Evolutionary conservation across 2,888 invertebrate species (phyloP), one percentile per base, ranked within the genome.

Genomic region (Noctua janthe): DNA sequence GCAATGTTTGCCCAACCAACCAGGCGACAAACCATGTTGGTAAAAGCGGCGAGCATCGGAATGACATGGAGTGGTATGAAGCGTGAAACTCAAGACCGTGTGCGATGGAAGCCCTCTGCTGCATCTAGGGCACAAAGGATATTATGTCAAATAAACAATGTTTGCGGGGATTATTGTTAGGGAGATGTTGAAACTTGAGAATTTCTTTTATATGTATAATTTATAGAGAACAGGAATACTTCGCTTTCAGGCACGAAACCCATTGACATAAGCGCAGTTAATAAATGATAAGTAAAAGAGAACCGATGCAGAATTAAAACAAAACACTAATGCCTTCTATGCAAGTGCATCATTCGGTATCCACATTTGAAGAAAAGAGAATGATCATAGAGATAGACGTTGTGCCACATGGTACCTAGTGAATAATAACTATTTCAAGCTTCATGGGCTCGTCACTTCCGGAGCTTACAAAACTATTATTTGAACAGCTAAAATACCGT

Each of bases 391-490:
- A 29, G 29, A 29, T 29, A 29, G 15, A 62, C 29, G 29, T 62
- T 29, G 62, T 29, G 29, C 29, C 29, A 29, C 29, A 29, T 29
- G 29, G 29, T 29, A 29, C 29, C 29, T 29, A 29, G 29, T 29
- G 29, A 29, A 29, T 29, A 29, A 29, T 29, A 29, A 29, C 29
- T 23, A 47, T 17, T 62, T 29, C 20, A 29, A 59, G 59, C 64
- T 43, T 54, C 43, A 71, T 59, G 20, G 15, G 29, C 20, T 59
- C n/a, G 23, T 5, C 17, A 47, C 17, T 23, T 78, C 35, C 62
- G n/a, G 23, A 35, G 35, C 5, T 17, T 62, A 23, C 20, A 76
- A 20, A 35, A n/a, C 29, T 71, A 47, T 81, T 81, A 74, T 81
- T 47, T 23, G n/a, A 72, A 43, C 62, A 69, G 43, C 47, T 23